Evolutionary conservation across 1,140 invertebrate species (phyloP).

Genomic region (Neodiprion pinetum): DNA sequence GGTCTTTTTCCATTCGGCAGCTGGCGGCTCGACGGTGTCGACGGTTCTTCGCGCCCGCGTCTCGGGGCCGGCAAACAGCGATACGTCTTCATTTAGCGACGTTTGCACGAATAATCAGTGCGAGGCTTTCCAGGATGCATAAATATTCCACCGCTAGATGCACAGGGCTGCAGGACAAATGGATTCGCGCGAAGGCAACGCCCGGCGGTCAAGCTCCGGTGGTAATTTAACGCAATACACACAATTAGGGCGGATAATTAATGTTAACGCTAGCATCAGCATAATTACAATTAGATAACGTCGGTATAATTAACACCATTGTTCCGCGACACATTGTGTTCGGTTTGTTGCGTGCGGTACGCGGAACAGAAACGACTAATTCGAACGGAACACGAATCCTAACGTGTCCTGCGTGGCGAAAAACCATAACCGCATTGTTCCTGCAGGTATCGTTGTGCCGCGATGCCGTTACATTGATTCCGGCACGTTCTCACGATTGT

Average conservation of each 20-base stretch:
- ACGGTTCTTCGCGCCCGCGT: no score
- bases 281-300: conserved; percentile 53
- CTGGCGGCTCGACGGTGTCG: background rate
- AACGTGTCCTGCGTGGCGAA: conserved; percentile 3
- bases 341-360: conserved; percentile 7
- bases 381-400: conserved; percentile 10
- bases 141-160: conserved; percentile 30
- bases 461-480: background rate
- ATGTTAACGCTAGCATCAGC: conserved; percentile 47
- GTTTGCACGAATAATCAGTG: background rate
- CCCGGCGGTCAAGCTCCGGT: conserved; percentile 30
- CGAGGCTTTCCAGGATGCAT: conserved; percentile 21
- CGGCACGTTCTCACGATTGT: background rate
- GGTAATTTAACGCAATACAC: conserved; percentile 43
- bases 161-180: conserved; percentile 31
- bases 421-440: background rate
- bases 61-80: background rate
- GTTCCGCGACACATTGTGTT: conserved; percentile 37
- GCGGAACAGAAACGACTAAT: conserved; percentile 11
- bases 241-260: conserved; percentile 45
- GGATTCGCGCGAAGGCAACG: conserved; percentile 19
- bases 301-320: conserved; percentile 50
- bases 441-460: background rate
- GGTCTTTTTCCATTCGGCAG: background rate
- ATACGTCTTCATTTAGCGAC: conserved; percentile 3